Percentiles rank a stretch among this genome's conserved stretches.
phyloP scores from a whole-genome alignment of 1,140 invertebrate genomes.

The Penaeus japonicus region DNA sequence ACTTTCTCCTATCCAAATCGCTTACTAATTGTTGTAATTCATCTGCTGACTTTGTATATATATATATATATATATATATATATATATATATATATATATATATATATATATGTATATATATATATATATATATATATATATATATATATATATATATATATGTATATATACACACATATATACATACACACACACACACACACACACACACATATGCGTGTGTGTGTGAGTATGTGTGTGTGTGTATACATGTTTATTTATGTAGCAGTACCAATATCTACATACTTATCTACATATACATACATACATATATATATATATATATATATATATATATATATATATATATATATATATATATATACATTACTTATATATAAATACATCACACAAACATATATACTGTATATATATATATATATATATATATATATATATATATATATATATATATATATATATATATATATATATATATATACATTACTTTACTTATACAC shows the following conservation, averaged over 20 bases:
- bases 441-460: neutral
- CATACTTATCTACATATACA: neutral
- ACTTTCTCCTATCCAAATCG: too few relatives aligned
- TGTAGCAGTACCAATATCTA: neutral
- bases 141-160: slow-evolving; percentile 6
- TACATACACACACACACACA: neutral
- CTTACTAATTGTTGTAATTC: too few relatives aligned
- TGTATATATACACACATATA: neutral
- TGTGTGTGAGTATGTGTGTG: neutral
- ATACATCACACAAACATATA: neutral
- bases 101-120: neutral
- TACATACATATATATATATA: neutral
- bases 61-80: slow-evolving; percentile 6
- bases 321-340: slow-evolving; percentile 6
- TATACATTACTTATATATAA: neutral
- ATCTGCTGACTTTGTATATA: neutral
- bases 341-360: neutral
- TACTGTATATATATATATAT: neutral
- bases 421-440: neutral
- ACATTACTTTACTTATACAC: neutral
- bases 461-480: slow-evolving; percentile 6
- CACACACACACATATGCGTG: neutral
- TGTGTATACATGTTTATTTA: neutral
- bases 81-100: neutral
- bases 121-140: neutral